A percentile compares a stretch with the other conserved stretches of the same genome.
Conservation (phyloP, 53 echinoderm and acorn worm species). For the Holothuria scabra region DNA sequence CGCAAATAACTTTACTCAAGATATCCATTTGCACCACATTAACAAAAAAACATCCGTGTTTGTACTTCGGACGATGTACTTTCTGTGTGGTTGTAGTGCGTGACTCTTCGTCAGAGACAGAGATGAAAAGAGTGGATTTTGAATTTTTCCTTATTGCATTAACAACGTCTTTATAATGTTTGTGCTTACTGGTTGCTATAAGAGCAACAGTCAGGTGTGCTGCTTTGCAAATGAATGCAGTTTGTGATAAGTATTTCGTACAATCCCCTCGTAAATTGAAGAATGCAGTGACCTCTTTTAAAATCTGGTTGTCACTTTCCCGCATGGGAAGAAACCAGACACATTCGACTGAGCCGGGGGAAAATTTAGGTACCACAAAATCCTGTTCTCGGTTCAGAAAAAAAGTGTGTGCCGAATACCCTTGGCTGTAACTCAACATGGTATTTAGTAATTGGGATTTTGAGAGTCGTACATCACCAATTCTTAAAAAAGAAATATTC, state of each 20-base stretch:
- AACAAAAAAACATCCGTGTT: conserved; percentile 32
- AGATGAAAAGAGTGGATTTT: background rate
- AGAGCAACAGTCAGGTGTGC: conserved; percentile 19
- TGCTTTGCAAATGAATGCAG: conserved; percentile 27
- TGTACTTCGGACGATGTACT: conserved; percentile 5
- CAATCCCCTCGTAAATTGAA: conserved; percentile 39
- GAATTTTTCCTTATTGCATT: background rate
- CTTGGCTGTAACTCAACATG: conserved; percentile 25
- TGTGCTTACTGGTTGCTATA: conserved; percentile 18
- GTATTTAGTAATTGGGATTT: conserved; percentile 21
- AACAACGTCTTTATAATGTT: background rate
- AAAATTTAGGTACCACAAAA: conserved; percentile 23
- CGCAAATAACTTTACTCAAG: background rate
- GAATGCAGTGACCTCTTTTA: conserved; percentile 32
- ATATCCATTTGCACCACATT: conserved; percentile 21
- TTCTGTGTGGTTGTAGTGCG: background rate
- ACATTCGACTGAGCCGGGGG: conserved; percentile 13
- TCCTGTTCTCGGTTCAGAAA: conserved; percentile 24
- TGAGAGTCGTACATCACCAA: conserved; percentile 15
- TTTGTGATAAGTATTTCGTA: background rate
- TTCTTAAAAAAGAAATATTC: conserved; percentile 6
- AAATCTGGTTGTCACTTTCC: conserved; percentile 27
- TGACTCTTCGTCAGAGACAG: conserved; percentile 11
- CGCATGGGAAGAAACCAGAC: conserved; percentile 36
- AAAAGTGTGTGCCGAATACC: conserved; percentile 6